These are phyloP conservation scores for Sorex fumeus DNA, from an alignment of 2,113 vertebrate species.

Conservation along the genomic window DNA sequence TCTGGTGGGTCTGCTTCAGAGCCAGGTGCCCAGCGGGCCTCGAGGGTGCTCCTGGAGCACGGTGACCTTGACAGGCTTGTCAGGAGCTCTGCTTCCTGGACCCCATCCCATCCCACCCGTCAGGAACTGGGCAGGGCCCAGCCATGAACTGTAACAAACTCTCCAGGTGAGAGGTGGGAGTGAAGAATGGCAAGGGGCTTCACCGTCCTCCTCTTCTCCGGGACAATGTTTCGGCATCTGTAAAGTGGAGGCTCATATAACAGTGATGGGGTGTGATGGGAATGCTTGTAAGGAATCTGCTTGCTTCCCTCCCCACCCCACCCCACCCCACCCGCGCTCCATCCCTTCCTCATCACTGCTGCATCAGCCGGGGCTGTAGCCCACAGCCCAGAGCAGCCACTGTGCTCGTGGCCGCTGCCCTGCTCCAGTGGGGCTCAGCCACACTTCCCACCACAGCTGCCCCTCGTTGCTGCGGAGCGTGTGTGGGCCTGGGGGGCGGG, in stretches of 20 bases:
- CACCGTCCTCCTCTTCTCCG: not conserved
- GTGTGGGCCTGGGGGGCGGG: too few relatives aligned
- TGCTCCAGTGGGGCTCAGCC: too few relatives aligned
- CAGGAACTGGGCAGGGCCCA: not conserved
- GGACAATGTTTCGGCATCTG: not conserved
- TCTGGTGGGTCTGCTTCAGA: not conserved
- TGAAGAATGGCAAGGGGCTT: not conserved
- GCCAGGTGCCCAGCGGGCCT: not conserved
- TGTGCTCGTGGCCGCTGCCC: too few relatives aligned
- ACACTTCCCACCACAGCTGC: too few relatives aligned
- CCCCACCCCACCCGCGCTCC: too few relatives aligned
- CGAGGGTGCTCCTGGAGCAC: not conserved
- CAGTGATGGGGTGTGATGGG: not conserved
- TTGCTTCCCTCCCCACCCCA: too few relatives aligned
- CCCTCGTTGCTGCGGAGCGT: too few relatives aligned
- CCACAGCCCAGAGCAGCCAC: too few relatives aligned
- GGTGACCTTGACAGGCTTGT: too few relatives aligned
- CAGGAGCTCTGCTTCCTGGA: not conserved
- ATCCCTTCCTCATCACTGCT: too few relatives aligned
- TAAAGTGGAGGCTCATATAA: not conserved
- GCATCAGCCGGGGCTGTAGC: too few relatives aligned
- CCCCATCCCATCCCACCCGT: too few relatives aligned
- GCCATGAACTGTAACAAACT: not conserved
- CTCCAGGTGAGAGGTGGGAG: not conserved
- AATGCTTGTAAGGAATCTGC: not conserved